phyloP scores from a whole-genome alignment of 2,113 vertebrate species.

The Lamprotornis superbus region DNA sequence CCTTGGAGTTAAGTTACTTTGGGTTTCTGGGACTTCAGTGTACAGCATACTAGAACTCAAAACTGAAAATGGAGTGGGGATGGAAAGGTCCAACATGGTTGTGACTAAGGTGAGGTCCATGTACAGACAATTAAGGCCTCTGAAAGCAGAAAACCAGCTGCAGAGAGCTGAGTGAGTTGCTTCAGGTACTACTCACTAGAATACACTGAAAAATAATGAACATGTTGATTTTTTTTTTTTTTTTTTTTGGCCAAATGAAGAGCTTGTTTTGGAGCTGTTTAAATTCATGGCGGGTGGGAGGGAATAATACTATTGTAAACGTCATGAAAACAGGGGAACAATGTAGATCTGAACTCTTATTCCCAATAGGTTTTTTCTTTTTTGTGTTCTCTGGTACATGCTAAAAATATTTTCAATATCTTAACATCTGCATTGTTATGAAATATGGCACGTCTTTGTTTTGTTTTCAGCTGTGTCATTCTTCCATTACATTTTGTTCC shows the following conservation, averaged over 20 bases:
- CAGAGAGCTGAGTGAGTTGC: neutral
- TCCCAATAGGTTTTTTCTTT: conserved; percentile 11
- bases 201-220: neutral
- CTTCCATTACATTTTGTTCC: conserved; percentile 41
- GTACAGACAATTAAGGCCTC: neutral
- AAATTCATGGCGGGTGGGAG: neutral
- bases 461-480: conserved; percentile 55
- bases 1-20: neutral
- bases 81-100: neutral
- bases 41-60: neutral
- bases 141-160: neutral
- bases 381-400: conserved; percentile 22
- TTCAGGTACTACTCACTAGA: neutral
- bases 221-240: neutral
- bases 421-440: conserved; percentile 49
- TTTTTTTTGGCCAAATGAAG: neutral
- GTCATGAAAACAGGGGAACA: neutral
- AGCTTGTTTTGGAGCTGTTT: neutral
- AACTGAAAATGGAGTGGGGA: neutral
- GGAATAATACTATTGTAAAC: neutral
- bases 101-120: neutral
- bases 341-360: conserved; percentile 18
- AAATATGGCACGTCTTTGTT: conserved; percentile 56
- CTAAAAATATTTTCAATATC: conserved; percentile 60
- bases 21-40: neutral